A percentile compares a stretch with the other conserved stretches of the same genome.
These are phyloP conservation scores for Glaucopsyche alexis DNA, from an alignment of 2,888 invertebrate species.

Conservation along the genomic window DNA sequence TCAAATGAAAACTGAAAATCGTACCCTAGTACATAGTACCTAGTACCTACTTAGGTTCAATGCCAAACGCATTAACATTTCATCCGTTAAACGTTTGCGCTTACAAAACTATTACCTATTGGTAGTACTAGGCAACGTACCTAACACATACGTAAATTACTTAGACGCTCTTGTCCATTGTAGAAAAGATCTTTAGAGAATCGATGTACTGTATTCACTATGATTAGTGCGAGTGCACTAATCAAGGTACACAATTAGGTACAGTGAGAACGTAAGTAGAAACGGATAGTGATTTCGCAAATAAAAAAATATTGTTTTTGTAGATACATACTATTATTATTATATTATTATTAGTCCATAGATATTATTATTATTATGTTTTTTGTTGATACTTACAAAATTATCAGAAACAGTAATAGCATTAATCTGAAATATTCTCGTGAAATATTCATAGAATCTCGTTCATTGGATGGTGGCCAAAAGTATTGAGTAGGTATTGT, in stretches of 20 bases:
- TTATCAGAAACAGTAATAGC: neutral
- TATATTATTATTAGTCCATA: too few species aligned
- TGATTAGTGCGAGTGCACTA: too few species aligned
- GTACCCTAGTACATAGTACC: neutral
- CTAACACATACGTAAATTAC: neutral
- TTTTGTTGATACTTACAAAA: too few species aligned
- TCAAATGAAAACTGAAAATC: neutral
- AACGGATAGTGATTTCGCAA: neutral
- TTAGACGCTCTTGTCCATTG: neutral
- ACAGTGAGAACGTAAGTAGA: neutral
- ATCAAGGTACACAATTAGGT: too few species aligned
- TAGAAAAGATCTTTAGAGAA: neutral
- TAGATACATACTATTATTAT: too few species aligned
- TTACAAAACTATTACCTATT: neutral
- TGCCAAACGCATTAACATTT: constrained; percentile 1
- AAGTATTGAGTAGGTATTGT: neutral
- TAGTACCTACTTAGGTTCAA: neutral
- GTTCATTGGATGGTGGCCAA: neutral
- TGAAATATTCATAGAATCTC: neutral
- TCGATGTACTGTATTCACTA: too few species aligned
- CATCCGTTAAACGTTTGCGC: neutral
- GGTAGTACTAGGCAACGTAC: neutral
- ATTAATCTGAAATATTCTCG: neutral
- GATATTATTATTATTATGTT: too few species aligned
- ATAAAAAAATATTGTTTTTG: neutral